A percentile compares a stretch with the other conserved stretches of the same genome.
Evolutionary conservation across 2,797 vertebrate genomes (phyloP).

Genomic region (Diceros bicornis): DNA sequence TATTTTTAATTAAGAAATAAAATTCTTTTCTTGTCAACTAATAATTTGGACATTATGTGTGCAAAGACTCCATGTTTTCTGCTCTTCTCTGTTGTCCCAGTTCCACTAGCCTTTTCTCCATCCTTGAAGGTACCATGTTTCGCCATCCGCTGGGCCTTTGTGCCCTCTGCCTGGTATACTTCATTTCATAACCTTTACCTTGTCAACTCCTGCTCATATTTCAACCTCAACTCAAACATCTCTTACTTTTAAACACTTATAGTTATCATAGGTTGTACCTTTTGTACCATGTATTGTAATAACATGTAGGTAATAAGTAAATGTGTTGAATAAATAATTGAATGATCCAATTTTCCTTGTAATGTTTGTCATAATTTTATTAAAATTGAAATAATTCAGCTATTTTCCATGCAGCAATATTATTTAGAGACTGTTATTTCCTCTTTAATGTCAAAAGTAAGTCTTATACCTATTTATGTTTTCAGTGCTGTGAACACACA

Average conservation of each 20-base stretch:
- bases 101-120: neutral
- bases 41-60: neutral
- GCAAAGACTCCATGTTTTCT: neutral
- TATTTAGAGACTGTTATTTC: neutral
- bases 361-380: neutral
- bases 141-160: too few relatives aligned
- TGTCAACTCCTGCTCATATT: neutral
- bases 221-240: neutral
- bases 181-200: neutral
- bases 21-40: neutral
- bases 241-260: neutral
- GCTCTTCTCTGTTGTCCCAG: fast-evolving
- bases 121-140: neutral
- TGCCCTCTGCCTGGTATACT: fast-evolving
- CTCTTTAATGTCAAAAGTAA: neutral
- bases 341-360: neutral
- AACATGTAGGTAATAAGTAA: neutral
- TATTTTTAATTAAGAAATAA: neutral
- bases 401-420: neutral
- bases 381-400: neutral
- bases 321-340: neutral
- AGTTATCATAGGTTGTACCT: neutral
- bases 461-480: neutral
- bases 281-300: neutral
- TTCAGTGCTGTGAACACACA: neutral